phyloP scores from a whole-genome alignment of 2,797 vertebrate species.

The Spea hammondii region DNA sequence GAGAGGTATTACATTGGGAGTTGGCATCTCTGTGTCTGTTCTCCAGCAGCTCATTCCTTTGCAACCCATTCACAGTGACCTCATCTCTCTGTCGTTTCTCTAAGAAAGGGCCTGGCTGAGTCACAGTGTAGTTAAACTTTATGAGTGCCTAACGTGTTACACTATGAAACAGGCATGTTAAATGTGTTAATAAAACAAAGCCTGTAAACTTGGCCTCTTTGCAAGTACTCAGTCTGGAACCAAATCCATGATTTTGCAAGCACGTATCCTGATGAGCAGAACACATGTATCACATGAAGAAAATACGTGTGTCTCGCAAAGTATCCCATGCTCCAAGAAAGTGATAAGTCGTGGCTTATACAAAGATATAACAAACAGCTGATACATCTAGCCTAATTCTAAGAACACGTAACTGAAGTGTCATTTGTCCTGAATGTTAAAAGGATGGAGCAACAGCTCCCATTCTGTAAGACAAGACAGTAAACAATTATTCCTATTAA shows the following conservation, averaged over 20 bases:
- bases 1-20: slow-evolving; percentile 47
- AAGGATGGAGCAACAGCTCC: not conserved
- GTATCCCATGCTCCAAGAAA: slow-evolving; percentile 41
- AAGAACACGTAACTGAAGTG: slow-evolving; percentile 4
- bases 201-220: slow-evolving; percentile 50
- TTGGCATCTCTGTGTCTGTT: slow-evolving; percentile 51
- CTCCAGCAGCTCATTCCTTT: slow-evolving; percentile 41
- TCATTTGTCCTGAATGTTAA: slow-evolving; percentile 4
- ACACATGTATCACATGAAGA: slow-evolving; percentile 48
- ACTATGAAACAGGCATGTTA: slow-evolving; percentile 53
- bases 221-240: slow-evolving; percentile 46
- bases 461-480: slow-evolving; percentile 4
- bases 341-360: slow-evolving; percentile 49
- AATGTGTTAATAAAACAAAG: slow-evolving; percentile 52
- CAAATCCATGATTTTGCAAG: slow-evolving; percentile 37
- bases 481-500: slow-evolving; percentile 16
- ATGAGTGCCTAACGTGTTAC: slow-evolving; percentile 51
- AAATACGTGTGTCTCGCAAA: slow-evolving; percentile 44
- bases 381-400: slow-evolving; percentile 33
- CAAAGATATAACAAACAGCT: slow-evolving; percentile 45
- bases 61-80: slow-evolving; percentile 23
- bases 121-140: slow-evolving; percentile 45
- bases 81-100: slow-evolving; percentile 37
- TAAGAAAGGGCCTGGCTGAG: slow-evolving; percentile 43
- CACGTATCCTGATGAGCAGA: slow-evolving; percentile 41